phyloP scores from a whole-genome alignment of 2,888 invertebrate genomes.

The Matsumyia berberina region DNA sequence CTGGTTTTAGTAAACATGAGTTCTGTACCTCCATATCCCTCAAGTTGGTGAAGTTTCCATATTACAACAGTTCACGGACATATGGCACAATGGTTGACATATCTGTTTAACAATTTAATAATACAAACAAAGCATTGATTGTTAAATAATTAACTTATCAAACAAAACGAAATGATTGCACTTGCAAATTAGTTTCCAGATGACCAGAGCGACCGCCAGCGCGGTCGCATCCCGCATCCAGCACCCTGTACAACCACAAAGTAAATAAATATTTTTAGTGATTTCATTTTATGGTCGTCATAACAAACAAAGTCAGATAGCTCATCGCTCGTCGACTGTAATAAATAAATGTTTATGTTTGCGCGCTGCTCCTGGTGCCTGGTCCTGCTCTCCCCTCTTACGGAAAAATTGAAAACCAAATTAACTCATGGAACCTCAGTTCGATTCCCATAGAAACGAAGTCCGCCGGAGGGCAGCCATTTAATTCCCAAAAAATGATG shows the following conservation, averaged over 20 bases:
- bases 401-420: background rate
- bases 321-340: background rate
- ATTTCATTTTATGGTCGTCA: constrained; percentile 19
- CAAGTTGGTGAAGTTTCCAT: no score
- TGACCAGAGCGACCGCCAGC: constrained; percentile 7
- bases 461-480: constrained; percentile 23
- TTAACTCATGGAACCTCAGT: background rate
- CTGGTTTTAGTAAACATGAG: no score
- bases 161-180: constrained; percentile 7
- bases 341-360: constrained; percentile 30
- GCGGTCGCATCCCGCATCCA: background rate
- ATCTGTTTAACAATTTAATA: no score
- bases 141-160: constrained; percentile 34
- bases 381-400: background rate
- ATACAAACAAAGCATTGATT: no score
- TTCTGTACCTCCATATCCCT: no score
- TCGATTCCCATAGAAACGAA: constrained; percentile 29
- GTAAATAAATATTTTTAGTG: constrained; percentile 32
- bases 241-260: background rate
- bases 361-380: background rate
- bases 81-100: no score
- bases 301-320: constrained; percentile 36
- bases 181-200: constrained; percentile 42
- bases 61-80: no score
- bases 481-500: constrained; percentile 19